phyloP scores from a whole-genome alignment of 2,797 vertebrate genomes.

The Pteronotus mesoamericanus region DNA sequence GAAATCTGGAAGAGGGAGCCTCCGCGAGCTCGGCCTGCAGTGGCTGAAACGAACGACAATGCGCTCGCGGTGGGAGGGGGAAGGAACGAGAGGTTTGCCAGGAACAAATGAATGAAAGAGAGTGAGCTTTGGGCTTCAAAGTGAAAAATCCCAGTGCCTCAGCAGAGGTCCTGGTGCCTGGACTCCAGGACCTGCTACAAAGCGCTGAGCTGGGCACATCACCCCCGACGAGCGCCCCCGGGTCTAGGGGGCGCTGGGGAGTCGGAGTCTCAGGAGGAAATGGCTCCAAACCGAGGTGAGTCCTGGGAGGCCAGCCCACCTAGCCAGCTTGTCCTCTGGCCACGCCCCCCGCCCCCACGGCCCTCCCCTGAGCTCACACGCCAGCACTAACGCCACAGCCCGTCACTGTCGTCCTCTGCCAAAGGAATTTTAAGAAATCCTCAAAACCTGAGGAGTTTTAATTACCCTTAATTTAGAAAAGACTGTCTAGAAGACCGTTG shows the following conservation, averaged over 20 bases:
- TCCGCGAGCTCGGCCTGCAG: background rate
- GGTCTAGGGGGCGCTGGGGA: background rate
- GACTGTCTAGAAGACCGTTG: background rate
- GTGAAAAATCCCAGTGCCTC: slow-evolving; percentile 19
- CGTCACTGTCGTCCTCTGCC: rapidly evolving
- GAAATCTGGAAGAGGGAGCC: slow-evolving; percentile 59
- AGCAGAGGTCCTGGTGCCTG: background rate
- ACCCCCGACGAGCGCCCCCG: background rate
- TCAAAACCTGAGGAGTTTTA: slow-evolving; percentile 33
- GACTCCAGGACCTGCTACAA: background rate
- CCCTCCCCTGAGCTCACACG: background rate
- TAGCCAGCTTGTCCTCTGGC: background rate
- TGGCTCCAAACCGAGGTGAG: background rate
- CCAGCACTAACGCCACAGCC: background rate
- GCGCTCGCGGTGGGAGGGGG: background rate
- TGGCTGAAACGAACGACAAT: slow-evolving; percentile 59
- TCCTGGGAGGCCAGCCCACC: background rate
- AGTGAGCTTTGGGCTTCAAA: background rate
- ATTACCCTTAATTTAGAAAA: slow-evolving; percentile 23
- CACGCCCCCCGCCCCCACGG: background rate
- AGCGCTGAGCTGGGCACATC: background rate
- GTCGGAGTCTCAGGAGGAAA: background rate
- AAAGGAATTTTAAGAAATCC: slow-evolving; percentile 20
- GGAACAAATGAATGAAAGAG: background rate
- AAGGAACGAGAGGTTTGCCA: background rate